These are phyloP conservation scores for Leptinotarsa juncta DNA, from an alignment of 2,888 invertebrate genomes.

Conservation along the genomic window DNA sequence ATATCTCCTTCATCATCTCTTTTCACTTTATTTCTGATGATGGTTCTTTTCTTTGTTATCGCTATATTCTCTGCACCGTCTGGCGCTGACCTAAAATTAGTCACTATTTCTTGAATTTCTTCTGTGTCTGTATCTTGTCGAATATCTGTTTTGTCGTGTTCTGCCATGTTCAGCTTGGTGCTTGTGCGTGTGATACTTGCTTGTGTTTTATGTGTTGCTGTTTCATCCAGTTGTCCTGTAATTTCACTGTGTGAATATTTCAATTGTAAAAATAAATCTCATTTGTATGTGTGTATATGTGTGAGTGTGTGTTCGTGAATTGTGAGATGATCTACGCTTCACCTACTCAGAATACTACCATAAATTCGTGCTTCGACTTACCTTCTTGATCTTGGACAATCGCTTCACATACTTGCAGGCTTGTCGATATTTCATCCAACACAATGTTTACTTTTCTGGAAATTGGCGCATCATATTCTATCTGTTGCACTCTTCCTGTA, in stretches of 20 bases:
- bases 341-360: conserved; percentile 38
- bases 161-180: conserved; percentile 57
- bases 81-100: conserved; percentile 69
- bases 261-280: conserved; percentile 34
- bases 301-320: conserved; percentile 34
- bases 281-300: conserved; percentile 44
- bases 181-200: conserved; percentile 62
- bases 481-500: conserved; percentile 67
- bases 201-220: conserved; percentile 63
- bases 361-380: conserved; percentile 61
- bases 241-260: conserved; percentile 48
- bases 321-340: conserved; percentile 33
- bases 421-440: conserved; percentile 62
- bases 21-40: conserved; percentile 63
- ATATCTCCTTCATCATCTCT: conserved; percentile 64
- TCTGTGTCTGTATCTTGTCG: conserved; percentile 61
- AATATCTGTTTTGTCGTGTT: conserved; percentile 61
- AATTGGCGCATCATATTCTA: conserved; percentile 63
- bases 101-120: conserved; percentile 73
- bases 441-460: conserved; percentile 64
- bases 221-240: conserved; percentile 64
- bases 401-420: conserved; percentile 66
- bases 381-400: conserved; percentile 66
- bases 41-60: conserved; percentile 71
- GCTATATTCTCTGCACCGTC: conserved; percentile 69